Conservation (phyloP, 2,888 invertebrate species). For the Trissonchulus sp. region DNA sequence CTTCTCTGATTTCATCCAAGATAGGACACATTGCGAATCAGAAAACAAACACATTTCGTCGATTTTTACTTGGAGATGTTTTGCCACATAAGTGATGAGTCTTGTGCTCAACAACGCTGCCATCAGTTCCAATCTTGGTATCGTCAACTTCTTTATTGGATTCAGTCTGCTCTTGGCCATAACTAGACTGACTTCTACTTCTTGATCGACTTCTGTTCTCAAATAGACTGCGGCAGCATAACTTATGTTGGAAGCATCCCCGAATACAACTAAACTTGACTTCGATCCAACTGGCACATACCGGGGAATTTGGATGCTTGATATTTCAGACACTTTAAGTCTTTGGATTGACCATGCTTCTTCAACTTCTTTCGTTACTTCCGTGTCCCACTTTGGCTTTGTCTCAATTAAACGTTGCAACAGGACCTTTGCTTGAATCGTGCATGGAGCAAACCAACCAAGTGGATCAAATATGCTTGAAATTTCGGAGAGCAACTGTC, state of each 20-base stretch:
- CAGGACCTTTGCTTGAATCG: slow-evolving; percentile 37
- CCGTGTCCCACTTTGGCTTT: too few relatives aligned
- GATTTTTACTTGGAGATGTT: slow-evolving; percentile 37
- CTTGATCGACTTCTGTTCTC: too few relatives aligned
- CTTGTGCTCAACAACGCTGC: slow-evolving; percentile 24
- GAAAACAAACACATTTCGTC: slow-evolving; percentile 33
- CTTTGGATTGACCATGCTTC: too few relatives aligned
- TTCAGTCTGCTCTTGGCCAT: slow-evolving; percentile 38
- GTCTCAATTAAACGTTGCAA: slow-evolving; percentile 42
- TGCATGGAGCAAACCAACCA: slow-evolving; percentile 35
- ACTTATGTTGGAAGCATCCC: slow-evolving; percentile 39
- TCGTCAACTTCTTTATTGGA: slow-evolving; percentile 37
- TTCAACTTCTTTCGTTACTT: too few relatives aligned
- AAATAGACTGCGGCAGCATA: slow-evolving; percentile 40
- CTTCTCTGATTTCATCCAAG: slow-evolving; percentile 36
- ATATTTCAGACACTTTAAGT: too few relatives aligned
- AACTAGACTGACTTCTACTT: too few relatives aligned
- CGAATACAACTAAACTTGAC: slow-evolving; percentile 30
- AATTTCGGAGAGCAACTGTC: slow-evolving; percentile 33
- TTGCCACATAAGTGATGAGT: slow-evolving; percentile 29
- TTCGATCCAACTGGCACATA: not conserved
- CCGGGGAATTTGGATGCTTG: slow-evolving; percentile 1
- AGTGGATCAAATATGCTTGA: slow-evolving; percentile 38
- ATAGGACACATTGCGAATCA: slow-evolving; percentile 37
- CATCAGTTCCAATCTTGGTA: slow-evolving; percentile 36